These are phyloP conservation scores for Ciconia maguari DNA, from an alignment of 2,113 vertebrate genomes.

Conservation along the genomic window DNA sequence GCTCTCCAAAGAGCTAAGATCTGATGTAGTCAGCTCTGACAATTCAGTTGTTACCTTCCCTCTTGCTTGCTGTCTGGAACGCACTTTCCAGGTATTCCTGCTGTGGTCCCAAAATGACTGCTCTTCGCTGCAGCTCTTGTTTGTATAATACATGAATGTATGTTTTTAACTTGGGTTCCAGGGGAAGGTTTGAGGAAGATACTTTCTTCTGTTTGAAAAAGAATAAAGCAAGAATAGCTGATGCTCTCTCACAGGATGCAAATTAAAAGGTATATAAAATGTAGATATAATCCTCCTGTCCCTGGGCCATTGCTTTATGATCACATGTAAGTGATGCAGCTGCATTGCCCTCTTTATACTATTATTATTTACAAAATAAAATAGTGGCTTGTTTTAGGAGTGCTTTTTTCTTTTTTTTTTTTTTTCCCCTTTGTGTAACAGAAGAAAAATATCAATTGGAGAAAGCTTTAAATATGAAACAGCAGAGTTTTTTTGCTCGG, in stretches of 20 bases:
- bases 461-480: neutral
- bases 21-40: neutral
- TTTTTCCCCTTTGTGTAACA: neutral
- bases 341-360: neutral
- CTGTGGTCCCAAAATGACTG: neutral
- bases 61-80: neutral
- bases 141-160: fast-evolving
- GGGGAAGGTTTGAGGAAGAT: neutral
- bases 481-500: neutral
- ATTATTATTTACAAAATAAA: neutral
- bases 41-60: neutral
- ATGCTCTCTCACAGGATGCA: neutral
- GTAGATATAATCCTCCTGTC: neutral
- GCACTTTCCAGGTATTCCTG: neutral
- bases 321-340: fast-evolving
- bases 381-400: fast-evolving
- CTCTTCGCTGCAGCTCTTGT: neutral
- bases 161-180: neutral
- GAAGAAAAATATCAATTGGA: neutral
- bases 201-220: neutral
- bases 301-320: neutral
- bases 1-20: neutral
- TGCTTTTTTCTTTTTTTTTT: neutral
- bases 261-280: neutral
- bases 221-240: neutral